Base-by-base conservation (phyloP, 2,113 vertebrate species). In the Noctilio leporinus region DNA sequence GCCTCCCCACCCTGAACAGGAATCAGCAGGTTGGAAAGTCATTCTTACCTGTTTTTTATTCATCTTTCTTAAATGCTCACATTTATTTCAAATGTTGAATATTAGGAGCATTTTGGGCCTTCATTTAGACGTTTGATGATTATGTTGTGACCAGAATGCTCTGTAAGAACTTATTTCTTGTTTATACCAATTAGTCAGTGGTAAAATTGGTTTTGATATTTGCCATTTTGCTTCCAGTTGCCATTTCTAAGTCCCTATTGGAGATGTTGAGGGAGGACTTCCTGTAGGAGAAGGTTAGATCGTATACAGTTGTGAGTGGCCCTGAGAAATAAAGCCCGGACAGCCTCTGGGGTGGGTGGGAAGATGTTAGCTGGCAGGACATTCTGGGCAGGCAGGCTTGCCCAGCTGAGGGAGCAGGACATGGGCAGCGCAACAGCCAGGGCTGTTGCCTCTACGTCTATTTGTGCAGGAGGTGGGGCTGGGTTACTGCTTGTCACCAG, bases 381-480 rank as follows among this genome's bases (percentile, higher is more conserved):
- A 30, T 20, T 28, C 6, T 0, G 0, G 45, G 28, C 77, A 57
- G 55, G 40, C 24, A 35, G 7, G 10, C 47, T 51, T 40, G 35
- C 28, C 11, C 55, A 16, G 9, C 33, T 15, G 33, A 30, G 22
- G 33, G 7, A 67, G n/a, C 2, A 45, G 38, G 22, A 45, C 33
- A n/a, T 2, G 4, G 8, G 28, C 47, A 7, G 8, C 5, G 84
- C 20, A 17, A 1, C 0, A 89, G 2, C 22, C 55, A 8, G 19
- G 33, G 15, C 20, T 28, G 3, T 10, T 22, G 5, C 11, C 75
- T 47, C 59, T 51, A 40, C 24, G 30, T 9, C 16, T 28, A 2
- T 0, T 6, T 11, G 1, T 12, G 16, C 2, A 10, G 8, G 30
- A 20, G 10, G 33, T 8, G 28, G 5, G 15, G 7, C 28, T 30